phyloP scores from a whole-genome alignment of 2,888 invertebrate species.

The Aporophyla lueneburgensis region DNA sequence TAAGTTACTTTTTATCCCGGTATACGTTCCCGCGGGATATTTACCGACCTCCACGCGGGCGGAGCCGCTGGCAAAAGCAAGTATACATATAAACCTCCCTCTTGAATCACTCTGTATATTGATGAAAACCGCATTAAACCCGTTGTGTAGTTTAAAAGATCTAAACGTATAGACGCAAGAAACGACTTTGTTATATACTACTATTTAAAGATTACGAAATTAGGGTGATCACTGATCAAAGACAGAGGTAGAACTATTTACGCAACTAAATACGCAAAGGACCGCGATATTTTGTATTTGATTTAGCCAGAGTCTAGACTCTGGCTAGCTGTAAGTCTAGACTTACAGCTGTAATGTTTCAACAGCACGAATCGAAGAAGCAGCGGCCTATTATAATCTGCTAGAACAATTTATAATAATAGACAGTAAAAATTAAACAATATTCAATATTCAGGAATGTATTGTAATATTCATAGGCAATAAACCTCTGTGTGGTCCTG shows the following conservation, averaged over 20 bases:
- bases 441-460: constrained; percentile 18
- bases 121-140: too few relatives aligned
- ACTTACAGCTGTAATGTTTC: background rate
- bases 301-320: background rate
- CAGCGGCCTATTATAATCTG: background rate
- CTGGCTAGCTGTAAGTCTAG: too few relatives aligned
- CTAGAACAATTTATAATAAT: constrained; percentile 10
- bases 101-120: too few relatives aligned
- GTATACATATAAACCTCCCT: too few relatives aligned
- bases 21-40: too few relatives aligned
- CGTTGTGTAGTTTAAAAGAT: too few relatives aligned
- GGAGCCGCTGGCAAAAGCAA: too few relatives aligned
- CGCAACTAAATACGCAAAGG: background rate
- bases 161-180: too few relatives aligned
- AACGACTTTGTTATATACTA: too few relatives aligned
- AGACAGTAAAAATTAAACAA: constrained; percentile 20
- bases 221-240: background rate
- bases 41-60: too few relatives aligned
- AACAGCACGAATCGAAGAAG: background rate
- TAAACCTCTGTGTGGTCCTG: constrained; percentile 34
- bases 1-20: too few relatives aligned
- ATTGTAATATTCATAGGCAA: constrained; percentile 37
- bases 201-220: too few relatives aligned
- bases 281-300: background rate
- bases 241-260: background rate